phyloP scores from a whole-genome alignment of 2,797 vertebrate species.

The Aselliscus stoliczkanus region DNA sequence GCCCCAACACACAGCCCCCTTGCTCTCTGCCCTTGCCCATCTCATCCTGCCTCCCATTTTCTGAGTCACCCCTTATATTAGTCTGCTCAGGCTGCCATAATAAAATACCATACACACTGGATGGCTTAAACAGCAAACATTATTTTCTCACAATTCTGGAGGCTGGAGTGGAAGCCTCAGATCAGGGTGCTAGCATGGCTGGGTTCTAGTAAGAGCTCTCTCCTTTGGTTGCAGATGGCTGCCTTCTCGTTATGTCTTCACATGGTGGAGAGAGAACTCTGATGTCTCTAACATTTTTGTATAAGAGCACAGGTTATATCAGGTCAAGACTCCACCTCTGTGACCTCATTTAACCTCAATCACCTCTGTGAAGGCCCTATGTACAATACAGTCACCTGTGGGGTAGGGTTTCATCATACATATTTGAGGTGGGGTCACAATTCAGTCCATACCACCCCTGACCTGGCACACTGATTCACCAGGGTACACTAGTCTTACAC shows the following conservation, averaged over 20 bases:
- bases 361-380: neutral
- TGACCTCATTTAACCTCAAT: neutral
- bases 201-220: neutral
- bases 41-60: neutral
- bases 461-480: neutral
- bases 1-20: rapidly evolving
- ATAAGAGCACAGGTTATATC: neutral
- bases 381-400: neutral
- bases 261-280: neutral
- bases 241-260: neutral
- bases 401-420: neutral
- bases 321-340: neutral
- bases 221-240: neutral
- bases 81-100: neutral
- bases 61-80: neutral
- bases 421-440: neutral
- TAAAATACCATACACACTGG: neutral
- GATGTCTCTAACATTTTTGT: neutral
- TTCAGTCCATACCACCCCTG: neutral
- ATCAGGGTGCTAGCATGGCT: neutral
- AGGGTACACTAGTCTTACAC: neutral
- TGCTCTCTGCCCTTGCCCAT: rapidly evolving
- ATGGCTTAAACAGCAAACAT: neutral
- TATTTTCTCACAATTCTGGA: neutral
- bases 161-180: neutral